These are phyloP conservation scores for Iselma pallidipennis DNA, from an alignment of 2,888 invertebrate genomes.

Conservation along the genomic window DNA sequence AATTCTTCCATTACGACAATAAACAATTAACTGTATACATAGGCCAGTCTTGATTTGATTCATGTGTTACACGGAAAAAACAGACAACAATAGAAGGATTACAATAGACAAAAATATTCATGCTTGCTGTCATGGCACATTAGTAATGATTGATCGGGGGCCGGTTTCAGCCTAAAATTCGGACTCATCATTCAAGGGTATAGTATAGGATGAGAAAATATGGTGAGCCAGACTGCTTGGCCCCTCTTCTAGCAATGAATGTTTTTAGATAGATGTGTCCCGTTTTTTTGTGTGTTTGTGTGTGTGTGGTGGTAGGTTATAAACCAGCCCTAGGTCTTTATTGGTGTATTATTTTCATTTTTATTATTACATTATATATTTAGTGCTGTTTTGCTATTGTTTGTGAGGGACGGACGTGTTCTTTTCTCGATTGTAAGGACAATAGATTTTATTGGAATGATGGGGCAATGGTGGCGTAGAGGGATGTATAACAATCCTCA, in stretches of 20 bases:
- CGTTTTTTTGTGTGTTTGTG: constrained; percentile 46
- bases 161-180: constrained; percentile 33
- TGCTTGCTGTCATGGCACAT: constrained; percentile 58
- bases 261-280: constrained; percentile 52
- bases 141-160: constrained; percentile 56
- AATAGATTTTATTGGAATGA: not conserved
- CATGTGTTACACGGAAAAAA: not conserved
- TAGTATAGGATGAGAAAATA: not conserved
- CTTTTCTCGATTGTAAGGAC: not conserved
- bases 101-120: constrained; percentile 56
- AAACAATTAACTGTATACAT: not conserved
- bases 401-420: not conserved
- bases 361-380: not conserved
- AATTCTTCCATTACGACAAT: not conserved
- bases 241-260: constrained; percentile 48
- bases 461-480: too few relatives aligned
- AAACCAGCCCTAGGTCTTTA: not conserved
- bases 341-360: not conserved
- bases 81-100: constrained; percentile 55
- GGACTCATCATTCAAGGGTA: not conserved
- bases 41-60: constrained; percentile 5
- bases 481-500: not conserved
- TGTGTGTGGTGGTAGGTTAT: not conserved
- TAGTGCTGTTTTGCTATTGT: not conserved
- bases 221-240: constrained; percentile 48